Evolutionary conservation across 2,113 vertebrate species (phyloP), one percentile per base, ranked within the genome.

Genomic region (Phoenicopterus ruber): DNA sequence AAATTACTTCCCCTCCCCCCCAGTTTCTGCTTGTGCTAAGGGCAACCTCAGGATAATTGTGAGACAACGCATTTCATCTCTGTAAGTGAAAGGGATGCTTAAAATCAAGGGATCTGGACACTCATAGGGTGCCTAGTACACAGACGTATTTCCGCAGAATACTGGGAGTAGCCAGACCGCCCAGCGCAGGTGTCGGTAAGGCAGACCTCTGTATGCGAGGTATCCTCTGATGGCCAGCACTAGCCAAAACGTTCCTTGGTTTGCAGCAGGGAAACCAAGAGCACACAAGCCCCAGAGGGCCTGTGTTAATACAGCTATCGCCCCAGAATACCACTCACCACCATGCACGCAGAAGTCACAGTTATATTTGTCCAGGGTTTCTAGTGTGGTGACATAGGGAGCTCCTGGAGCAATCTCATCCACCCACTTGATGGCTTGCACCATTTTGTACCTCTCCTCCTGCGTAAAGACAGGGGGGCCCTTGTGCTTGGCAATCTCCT

Each of bases 321-420:
- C 67, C 58, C 36, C 47, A 2, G 52, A 58, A 40, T 12, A 17
- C 32, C 86, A 98, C 98, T 98, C 95, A 99, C 99, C 99, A 98
- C 99, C 99, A 0, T 99, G 99, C 76, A 99, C 99, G n/a, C 99
- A 99, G 98, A 99, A 99, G 97, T 99, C 99, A 86, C 99, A 99
- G 98, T 94, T 98, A 93, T 99, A 98, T 96, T 99, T 99, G 98
- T 99, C 99, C 82, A 99, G 98, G 1, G 99, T 99, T 95, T 99
- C 98, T 91, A 99, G 98, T 0, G 99, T 99, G 96, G 99, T 99
- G 96, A 99, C 99, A 7, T 99, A 99, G 16, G 99, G 99, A 17
- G 99, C 99, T 12, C 98, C 99, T 13, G 99, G 98, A 73, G 99
- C 99, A 38, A 99, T 99, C 92, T 99, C 99, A 63, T 99, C 99